These are phyloP conservation scores for Pteronura brasiliensis DNA, from an alignment of 2,113 vertebrate genomes.

Conservation along the genomic window DNA sequence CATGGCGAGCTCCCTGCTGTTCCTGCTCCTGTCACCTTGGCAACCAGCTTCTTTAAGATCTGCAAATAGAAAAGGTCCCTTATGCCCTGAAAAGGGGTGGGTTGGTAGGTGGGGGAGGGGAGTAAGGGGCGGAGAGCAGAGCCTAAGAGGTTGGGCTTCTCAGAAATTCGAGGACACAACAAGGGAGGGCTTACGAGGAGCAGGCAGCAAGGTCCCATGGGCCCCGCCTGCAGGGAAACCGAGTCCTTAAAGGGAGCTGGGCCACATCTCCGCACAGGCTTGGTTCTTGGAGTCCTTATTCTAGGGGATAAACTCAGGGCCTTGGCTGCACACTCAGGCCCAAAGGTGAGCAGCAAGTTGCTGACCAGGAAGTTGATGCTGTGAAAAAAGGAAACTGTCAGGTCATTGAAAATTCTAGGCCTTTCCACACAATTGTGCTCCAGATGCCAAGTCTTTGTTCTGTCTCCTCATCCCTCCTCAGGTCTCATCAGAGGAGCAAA, in stretches of 20 bases:
- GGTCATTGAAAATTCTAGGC: slow-evolving; percentile 4
- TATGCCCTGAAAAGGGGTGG: slow-evolving; percentile 65
- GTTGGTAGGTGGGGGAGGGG: slow-evolving; percentile 33
- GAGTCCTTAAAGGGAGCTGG: background rate
- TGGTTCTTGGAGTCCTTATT: background rate
- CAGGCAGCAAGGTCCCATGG: background rate
- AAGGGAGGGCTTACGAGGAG: background rate
- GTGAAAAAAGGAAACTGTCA: background rate
- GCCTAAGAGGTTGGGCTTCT: slow-evolving; percentile 55
- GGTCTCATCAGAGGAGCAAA: background rate
- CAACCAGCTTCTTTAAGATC: slow-evolving; percentile 75
- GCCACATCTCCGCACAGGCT: background rate
- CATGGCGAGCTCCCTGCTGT: slow-evolving; percentile 73
- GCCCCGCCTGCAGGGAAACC: background rate
- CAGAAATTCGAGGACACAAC: background rate
- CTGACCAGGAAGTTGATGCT: background rate
- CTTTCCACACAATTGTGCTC: background rate
- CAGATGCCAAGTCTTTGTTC: slow-evolving; percentile 65
- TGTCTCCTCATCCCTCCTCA: background rate
- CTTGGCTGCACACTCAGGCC: slow-evolving; percentile 3
- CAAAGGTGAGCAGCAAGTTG: slow-evolving; percentile 44
- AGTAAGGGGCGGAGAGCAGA: slow-evolving; percentile 28
- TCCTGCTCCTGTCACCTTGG: slow-evolving; percentile 76
- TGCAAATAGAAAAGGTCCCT: slow-evolving; percentile 79
- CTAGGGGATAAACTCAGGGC: background rate